Evolutionary conservation across 2,888 invertebrate genomes (phyloP), one percentile per base, ranked within the genome.

Genomic region (Hipparchia sbordonii): DNA sequence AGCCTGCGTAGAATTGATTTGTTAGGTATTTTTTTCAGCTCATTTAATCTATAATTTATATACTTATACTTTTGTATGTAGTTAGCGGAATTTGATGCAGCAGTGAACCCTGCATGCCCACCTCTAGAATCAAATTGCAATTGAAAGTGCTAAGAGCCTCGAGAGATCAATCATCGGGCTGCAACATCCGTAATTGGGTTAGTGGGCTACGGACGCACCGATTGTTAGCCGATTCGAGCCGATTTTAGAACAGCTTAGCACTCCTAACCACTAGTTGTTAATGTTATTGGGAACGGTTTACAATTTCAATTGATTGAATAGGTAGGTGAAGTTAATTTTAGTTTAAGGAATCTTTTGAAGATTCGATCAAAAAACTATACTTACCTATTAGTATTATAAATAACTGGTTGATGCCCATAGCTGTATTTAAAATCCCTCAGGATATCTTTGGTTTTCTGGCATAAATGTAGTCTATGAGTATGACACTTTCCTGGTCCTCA

Each of bases 91-190:
- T 10, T 48, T 23, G 10, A 63, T 63, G 46, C 62, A 9, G 6
- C n/a, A 54, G 51, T 51, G 5, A 52, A 52, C 52, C 59, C 9
- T 48, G 8, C 6, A 61, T 8, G 39, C 9, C 8, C 7, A 45
- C 52, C 9, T 48, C 48, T 23, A 33, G 69, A 70, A 63, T 70
- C 63, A 56, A 70, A 70, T 63, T 56, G 62, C 63, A 56, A 63
- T 63, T 46, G 62, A 62, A 63, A 70, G 69, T 56, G 70, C 70
- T 52, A 56, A 56, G 67, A 62, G 72, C 75, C 85, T 80, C 83
- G 56, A 68, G 83, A 82, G 87, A 76, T 70, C 77, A 76, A 77
- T 77, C 76, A 76, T 70, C 67, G 70, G 70, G 60, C 84, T 82
- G 83, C 82, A 83, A 76, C 67, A 59, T 70, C 67, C 51, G 71